Percentiles rank a stretch among this genome's conserved stretches.
Conservation (phyloP, 2,888 invertebrate genomes). For the Tuta absoluta region DNA sequence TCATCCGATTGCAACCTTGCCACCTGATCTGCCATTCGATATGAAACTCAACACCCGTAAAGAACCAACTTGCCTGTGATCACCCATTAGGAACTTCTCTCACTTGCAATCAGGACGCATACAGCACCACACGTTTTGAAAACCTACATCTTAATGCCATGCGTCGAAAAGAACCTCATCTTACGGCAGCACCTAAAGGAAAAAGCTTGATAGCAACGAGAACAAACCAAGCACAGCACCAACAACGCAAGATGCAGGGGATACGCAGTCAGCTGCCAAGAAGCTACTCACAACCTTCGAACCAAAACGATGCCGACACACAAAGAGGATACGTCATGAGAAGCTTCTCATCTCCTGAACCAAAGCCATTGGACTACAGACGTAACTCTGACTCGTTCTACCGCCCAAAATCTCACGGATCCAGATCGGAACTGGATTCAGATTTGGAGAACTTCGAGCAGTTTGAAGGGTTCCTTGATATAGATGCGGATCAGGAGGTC, state of each 20-base stretch:
- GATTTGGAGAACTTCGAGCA: slow-evolving; percentile 72
- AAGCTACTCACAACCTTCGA: slow-evolving; percentile 69
- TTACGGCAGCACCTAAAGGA: slow-evolving; percentile 53
- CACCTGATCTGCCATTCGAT: slow-evolving; percentile 69
- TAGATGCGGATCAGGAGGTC: slow-evolving; percentile 69
- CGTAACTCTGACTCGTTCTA: slow-evolving; percentile 66
- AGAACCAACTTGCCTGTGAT: slow-evolving; percentile 63
- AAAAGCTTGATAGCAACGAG: slow-evolving; percentile 69
- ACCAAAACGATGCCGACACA: slow-evolving; percentile 55
- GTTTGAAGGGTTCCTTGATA: slow-evolving; percentile 70
- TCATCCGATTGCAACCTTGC: slow-evolving; percentile 70
- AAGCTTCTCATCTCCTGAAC: slow-evolving; percentile 71
- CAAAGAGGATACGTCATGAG: slow-evolving; percentile 61
- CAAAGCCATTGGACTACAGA: slow-evolving; percentile 59
- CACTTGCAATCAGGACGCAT: slow-evolving; percentile 57
- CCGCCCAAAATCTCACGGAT: slow-evolving; percentile 61
- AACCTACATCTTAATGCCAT: slow-evolving; percentile 43
- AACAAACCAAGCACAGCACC: slow-evolving; percentile 57
- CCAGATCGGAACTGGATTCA: slow-evolving; percentile 67
- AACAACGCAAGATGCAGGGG: slow-evolving; percentile 60
- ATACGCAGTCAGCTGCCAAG: slow-evolving; percentile 63
- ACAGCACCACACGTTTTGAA: slow-evolving; percentile 55
- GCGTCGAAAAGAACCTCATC: slow-evolving; percentile 65
- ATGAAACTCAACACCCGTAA: slow-evolving; percentile 62
- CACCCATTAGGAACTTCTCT: slow-evolving; percentile 40